Percentiles rank a stretch among this genome's conserved stretches.
Conservation (phyloP, 2,888 invertebrate species). For the Hirtodrosophila histrioides region DNA sequence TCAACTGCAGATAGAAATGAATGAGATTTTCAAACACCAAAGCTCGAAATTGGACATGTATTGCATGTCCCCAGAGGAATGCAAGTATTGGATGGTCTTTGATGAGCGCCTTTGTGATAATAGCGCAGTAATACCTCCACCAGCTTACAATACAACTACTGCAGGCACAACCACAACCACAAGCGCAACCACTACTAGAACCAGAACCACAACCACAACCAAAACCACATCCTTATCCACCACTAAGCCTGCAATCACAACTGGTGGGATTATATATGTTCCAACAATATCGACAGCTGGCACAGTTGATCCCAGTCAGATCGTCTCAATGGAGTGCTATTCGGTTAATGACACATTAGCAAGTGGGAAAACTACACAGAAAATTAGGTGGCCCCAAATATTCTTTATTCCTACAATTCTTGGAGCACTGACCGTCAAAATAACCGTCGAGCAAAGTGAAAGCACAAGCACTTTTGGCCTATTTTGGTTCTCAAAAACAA, state of each 20-base stretch:
- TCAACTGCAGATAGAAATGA: constrained; percentile 54
- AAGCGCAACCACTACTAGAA: neutral
- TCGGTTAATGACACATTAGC: neutral
- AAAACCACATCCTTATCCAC: neutral
- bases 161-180: neutral
- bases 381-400: constrained; percentile 48
- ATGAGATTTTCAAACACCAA: constrained; percentile 43
- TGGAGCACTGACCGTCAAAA: constrained; percentile 36
- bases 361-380: constrained; percentile 1
- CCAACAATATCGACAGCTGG: constrained; percentile 14
- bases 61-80: constrained; percentile 57
- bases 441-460: constrained; percentile 34
- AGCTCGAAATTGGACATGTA: constrained; percentile 15
- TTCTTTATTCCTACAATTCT: constrained; percentile 39
- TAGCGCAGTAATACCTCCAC: neutral
- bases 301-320: constrained; percentile 22
- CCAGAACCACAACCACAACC: neutral
- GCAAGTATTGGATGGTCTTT: constrained; percentile 41
- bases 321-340: constrained; percentile 46
- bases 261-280: neutral
- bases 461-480: constrained; percentile 54
- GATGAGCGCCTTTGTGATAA: constrained; percentile 46
- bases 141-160: neutral
- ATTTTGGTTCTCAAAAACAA: constrained; percentile 79
- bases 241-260: constrained; percentile 1